Base-by-base conservation (phyloP, 2,113 vertebrate species). In the Dipodomys spectabilis region DNA sequence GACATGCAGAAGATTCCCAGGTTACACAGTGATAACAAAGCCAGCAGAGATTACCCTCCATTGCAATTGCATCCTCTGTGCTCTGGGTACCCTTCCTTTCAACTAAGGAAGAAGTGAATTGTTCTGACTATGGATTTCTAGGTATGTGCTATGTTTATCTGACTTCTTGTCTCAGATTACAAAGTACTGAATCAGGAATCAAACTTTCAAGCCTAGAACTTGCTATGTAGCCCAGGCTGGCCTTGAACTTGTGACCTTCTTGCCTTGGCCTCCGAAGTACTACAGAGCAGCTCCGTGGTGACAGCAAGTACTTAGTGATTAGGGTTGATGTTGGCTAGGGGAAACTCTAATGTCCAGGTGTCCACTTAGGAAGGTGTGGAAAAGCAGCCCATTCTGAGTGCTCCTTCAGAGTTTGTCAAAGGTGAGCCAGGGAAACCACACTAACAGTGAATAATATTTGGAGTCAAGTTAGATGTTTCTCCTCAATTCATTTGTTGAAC, bases 41-140 rank as follows among this genome's bases (percentile, higher is more conserved):
- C 25, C 45, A 69, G 0, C 10, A 44, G 10, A 73, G 57, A 87
- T 19, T 13, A 22, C 0, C 0, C 13, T 10, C 20, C 27, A 11
- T n/a, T 32, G 16, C 32, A 15, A 64, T 35, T 7, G 20, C 30
- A 44, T 19, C 28, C n/a, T 16, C 12, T 28, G 23, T 12, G 23
- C 44, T 69, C 16, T 72, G 27, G 64, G 39, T 81, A 62, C 9
- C 2, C 20, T 91, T 74, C 27, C 53, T 18, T 57, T 57, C 53
- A 57, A 16, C 15, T 19, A 74, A 30, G 44, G 62, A 64, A 64
- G 23, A 25, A 5, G 13, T 65, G 28, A 88, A 75, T 45, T 27
- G 12, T 18, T 30, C 13, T 57, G n/a, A 65, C 49, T 2, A 1
- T 25, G 23, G 39, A 39, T 32, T 57, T n/a, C n/a, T 64, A 16